Base-by-base conservation (phyloP, 2,113 vertebrate species). In the Larimichthys polyactis region DNA sequence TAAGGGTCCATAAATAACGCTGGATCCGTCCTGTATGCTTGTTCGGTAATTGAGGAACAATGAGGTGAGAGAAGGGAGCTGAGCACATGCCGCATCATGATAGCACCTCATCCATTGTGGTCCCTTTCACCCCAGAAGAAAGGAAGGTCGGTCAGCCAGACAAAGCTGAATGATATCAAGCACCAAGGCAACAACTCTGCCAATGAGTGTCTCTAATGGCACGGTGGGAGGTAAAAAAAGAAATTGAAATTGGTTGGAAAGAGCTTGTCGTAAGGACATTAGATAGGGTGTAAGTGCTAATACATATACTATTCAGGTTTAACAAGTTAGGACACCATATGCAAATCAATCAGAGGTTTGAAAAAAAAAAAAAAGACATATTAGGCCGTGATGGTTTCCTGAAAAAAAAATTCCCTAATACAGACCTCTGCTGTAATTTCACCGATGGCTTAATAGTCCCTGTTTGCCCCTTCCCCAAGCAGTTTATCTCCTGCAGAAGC, bases 41-140 rank as follows among this genome's bases (percentile, higher is more conserved):
- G 87, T 89, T 89, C 57, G 29, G 85, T 92, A 89, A 93, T 85
- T 86, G 88, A 89, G 75, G 84, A 91, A 92, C 87, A 91, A 92
- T 91, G 78, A 87, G 77, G 81, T 58, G 71, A 67, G 71, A 77
- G 77, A 83, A 72, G 72, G 75, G 82, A 86, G 76, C 75, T 7
- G 60, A 65, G 81, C 22, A 49, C 64, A 24, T 55, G 60, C n/a
- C 8, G 48, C 20, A 70, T 46, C 24, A 3, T n/a, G 57, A 83
- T 68, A 79, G 75, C 20, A 54, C 78, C 59, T 76, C 22, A 49
- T 82, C 82, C 59, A 83, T 77, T 75, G 89, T 73, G 66, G 54
- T 64, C 14, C 65, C 74, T 87, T 70, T 91, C 84, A 79, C 68
- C 32, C 40, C 20, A 0, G 60, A 75, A 82, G 75, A 92, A 82